Conservation (phyloP, 2,113 vertebrate species). For the Phylloscopus trochilus region DNA sequence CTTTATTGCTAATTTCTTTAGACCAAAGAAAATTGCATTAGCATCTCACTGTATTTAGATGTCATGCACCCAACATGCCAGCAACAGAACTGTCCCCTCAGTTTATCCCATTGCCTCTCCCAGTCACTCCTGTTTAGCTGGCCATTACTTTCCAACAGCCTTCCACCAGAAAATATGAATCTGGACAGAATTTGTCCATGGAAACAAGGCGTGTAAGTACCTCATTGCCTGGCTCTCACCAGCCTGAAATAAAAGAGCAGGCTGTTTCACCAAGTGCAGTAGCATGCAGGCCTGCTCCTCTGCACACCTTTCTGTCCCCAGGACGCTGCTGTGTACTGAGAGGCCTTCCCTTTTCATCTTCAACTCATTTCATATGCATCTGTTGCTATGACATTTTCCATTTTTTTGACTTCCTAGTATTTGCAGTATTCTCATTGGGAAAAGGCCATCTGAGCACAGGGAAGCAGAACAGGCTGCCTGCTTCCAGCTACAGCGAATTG, state of each 20-base stretch:
- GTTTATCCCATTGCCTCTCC: neutral
- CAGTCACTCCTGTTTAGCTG: neutral
- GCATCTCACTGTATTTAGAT: neutral
- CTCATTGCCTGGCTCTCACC: neutral
- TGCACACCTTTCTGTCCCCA: neutral
- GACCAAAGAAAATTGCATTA: neutral
- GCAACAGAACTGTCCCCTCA: neutral
- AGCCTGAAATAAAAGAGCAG: neutral
- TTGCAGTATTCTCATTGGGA: neutral
- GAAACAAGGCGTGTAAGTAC: neutral
- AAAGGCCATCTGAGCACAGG: neutral
- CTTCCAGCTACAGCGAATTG: neutral
- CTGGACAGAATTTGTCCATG: neutral
- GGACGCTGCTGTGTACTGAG: neutral
- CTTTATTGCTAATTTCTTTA: neutral
- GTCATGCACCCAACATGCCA: neutral
- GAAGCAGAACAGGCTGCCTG: neutral
- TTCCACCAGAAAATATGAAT: neutral
- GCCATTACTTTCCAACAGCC: neutral
- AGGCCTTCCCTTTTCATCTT: neutral
- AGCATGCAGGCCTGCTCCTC: neutral
- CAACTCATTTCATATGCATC: neutral
- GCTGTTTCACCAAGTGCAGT: neutral
- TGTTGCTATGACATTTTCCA: neutral
- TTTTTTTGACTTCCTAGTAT: neutral